phyloP scores from a whole-genome alignment of 2,888 invertebrate species.

The Cataglyphis albicans region DNA sequence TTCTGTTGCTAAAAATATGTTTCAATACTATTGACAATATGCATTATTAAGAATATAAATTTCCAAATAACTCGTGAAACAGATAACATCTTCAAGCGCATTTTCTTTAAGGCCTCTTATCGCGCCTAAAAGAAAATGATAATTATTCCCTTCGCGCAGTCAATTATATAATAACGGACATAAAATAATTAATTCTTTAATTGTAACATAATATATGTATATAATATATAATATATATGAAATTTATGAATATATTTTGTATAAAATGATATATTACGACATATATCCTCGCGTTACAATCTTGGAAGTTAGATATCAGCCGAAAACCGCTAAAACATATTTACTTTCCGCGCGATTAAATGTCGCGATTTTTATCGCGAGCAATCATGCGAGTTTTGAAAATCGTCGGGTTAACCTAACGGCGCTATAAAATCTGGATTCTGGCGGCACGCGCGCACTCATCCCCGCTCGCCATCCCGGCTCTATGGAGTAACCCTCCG shows the following conservation, averaged over 20 bases:
- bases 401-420: conserved; percentile 75
- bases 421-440: conserved; percentile 77
- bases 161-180: conserved; percentile 68
- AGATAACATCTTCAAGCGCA: conserved; percentile 68
- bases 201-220: neutral
- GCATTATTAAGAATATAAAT: conserved; percentile 52
- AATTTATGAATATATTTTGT: neutral
- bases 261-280: neutral
- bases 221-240: neutral
- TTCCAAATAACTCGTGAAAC: conserved; percentile 63
- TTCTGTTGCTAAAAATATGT: neutral
- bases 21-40: neutral
- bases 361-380: conserved; percentile 66
- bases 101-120: conserved; percentile 58
- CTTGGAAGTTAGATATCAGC: conserved; percentile 28
- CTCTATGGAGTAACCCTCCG: conserved; percentile 55
- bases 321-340: conserved; percentile 56
- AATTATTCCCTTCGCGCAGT: conserved; percentile 71
- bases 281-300: neutral
- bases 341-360: conserved; percentile 73
- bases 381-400: conserved; percentile 74
- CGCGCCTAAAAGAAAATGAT: conserved; percentile 73
- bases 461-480: conserved; percentile 49
- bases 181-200: neutral
- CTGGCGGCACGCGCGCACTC: conserved; percentile 66